Evolutionary conservation across 2,797 vertebrate species (phyloP).

Genomic region (Coregonus suidteri): DNA sequence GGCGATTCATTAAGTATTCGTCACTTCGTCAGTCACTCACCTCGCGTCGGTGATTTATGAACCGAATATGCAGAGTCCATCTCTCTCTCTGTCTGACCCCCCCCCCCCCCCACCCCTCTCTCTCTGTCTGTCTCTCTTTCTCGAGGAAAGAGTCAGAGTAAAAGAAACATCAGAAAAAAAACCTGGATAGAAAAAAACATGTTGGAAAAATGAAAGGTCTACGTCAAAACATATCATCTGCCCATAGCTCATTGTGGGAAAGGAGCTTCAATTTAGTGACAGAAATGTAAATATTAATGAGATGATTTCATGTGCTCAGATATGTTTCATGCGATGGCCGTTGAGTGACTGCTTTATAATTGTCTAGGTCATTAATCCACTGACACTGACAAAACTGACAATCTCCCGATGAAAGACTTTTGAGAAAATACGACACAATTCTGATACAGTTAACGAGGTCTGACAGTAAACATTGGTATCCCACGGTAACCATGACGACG

Average conservation of each 20-base stretch:
- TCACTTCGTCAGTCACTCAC: constrained; percentile 47
- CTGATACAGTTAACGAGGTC: constrained; percentile 33
- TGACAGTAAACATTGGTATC: constrained; percentile 45
- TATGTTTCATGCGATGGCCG: constrained; percentile 54
- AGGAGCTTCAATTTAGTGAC: constrained; percentile 63
- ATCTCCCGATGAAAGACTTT: constrained; percentile 47
- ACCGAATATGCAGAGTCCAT: constrained; percentile 49
- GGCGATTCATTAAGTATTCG: constrained; percentile 62
- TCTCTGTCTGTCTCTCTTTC: not conserved
- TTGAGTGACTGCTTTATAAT: constrained; percentile 70
- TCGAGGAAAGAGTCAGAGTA: constrained; percentile 42
- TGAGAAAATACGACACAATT: constrained; percentile 42
- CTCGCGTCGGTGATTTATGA: constrained; percentile 43
- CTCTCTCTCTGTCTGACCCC: constrained; percentile 14
- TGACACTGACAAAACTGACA: constrained; percentile 61
- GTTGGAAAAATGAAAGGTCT: constrained; percentile 57
- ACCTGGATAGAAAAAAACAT: not conserved
- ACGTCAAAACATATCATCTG: constrained; percentile 69
- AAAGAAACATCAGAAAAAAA: constrained; percentile 55
- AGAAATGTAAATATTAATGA: constrained; percentile 70
- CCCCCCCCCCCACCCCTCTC: not conserved
- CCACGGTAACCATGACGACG: constrained; percentile 11
- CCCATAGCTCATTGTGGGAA: constrained; percentile 52
- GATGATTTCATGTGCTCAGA: constrained; percentile 53
- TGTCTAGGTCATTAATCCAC: constrained; percentile 66